These are phyloP conservation scores for Octopus sinensis DNA, from an alignment of 1,140 invertebrate genomes.

Conservation along the genomic window DNA sequence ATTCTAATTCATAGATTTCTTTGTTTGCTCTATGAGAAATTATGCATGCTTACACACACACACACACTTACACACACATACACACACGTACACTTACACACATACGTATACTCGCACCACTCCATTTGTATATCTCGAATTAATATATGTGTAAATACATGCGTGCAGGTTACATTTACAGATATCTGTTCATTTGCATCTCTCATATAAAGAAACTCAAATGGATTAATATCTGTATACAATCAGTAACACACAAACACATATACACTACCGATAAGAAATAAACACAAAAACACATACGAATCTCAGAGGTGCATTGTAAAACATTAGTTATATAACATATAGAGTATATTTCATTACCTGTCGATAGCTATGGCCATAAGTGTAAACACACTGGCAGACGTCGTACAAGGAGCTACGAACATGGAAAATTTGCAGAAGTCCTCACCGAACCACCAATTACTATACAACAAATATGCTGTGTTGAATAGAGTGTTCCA, in stretches of 20 bases:
- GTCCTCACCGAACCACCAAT: slow-evolving; percentile 79
- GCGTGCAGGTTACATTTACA: not conserved
- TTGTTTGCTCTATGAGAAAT: no score
- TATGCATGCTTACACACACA: not conserved
- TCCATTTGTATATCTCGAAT: not conserved
- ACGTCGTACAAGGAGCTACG: slow-evolving; percentile 81
- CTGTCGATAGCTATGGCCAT: slow-evolving; percentile 93
- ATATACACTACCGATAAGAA: no score
- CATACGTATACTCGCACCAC: not conserved
- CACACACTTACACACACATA: not conserved
- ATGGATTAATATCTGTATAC: no score
- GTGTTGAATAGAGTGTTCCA: slow-evolving; percentile 93
- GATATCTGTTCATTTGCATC: not conserved
- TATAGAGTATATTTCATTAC: slow-evolving; percentile 62
- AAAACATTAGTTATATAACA: no score
- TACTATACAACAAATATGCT: slow-evolving; percentile 75
- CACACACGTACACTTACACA: not conserved
- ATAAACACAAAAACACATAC: no score
- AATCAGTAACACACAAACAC: no score
- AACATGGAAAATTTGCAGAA: slow-evolving; percentile 88
- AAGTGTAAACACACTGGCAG: slow-evolving; percentile 86
- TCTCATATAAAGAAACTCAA: not conserved
- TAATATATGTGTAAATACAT: not conserved
- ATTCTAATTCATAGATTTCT: no score
- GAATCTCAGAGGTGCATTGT: no score